Evolutionary conservation across 2,797 vertebrate species (phyloP).

Genomic region (Acipenser oxyrinchus): DNA sequence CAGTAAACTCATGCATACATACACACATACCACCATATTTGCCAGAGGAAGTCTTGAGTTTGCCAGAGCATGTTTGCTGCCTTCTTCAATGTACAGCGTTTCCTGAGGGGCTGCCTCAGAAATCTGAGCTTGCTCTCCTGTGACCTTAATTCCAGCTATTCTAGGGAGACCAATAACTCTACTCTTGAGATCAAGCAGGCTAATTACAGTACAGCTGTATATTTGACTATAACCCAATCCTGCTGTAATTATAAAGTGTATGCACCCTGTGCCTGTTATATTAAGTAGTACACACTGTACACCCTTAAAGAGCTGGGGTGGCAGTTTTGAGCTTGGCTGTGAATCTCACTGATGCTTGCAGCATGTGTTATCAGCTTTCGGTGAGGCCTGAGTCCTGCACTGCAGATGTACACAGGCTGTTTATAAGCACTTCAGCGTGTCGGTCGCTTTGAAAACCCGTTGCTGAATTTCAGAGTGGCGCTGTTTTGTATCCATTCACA

Average conservation of each 20-base stretch:
- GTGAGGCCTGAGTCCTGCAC: too few relatives aligned
- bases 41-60: constrained; percentile 20
- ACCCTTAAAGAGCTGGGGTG: too few relatives aligned
- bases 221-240: constrained; percentile 23
- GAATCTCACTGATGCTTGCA: too few relatives aligned
- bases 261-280: background rate
- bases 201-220: background rate
- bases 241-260: constrained; percentile 21
- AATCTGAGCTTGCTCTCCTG: constrained; percentile 19
- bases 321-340: too few relatives aligned
- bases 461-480: too few relatives aligned
- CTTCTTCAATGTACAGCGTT: constrained; percentile 7
- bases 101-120: constrained; percentile 6
- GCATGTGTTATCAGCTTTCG: too few relatives aligned
- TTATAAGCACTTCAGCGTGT: too few relatives aligned
- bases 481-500: too few relatives aligned
- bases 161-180: constrained; percentile 24
- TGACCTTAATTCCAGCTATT: constrained; percentile 28
- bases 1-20: constrained; percentile 9
- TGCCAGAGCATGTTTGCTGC: constrained; percentile 16
- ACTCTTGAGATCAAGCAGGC: constrained; percentile 18
- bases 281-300: too few relatives aligned
- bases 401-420: too few relatives aligned
- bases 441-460: too few relatives aligned
- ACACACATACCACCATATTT: constrained; percentile 9